Evolutionary conservation across 2,888 invertebrate species (phyloP), one percentile per base, ranked within the genome.

Genomic region (Dinocampus coccinellae): DNA sequence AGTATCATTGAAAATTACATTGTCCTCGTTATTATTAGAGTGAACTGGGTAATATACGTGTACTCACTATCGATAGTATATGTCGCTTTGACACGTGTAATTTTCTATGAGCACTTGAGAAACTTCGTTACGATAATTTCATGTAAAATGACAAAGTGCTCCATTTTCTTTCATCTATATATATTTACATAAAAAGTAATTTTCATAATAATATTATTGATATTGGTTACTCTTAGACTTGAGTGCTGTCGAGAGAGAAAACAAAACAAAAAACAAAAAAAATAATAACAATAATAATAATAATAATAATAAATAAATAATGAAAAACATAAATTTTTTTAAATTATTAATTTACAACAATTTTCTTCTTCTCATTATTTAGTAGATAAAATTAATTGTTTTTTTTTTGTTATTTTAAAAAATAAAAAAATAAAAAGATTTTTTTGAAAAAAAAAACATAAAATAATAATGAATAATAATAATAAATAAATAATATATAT

Each of bases 61-160:
- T 36, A 36, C 11, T 13, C n/a, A 13, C 24, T 26, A 26, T 26
- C 55, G 55, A 55, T 55, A n/a, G 26, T 13, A 26, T 24, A n/a
- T n/a, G n/a, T 11, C 26, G 22, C 26, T 26, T 55, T 55, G 55
- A 26, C 55, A 24, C 13, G 55, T 26, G 55, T 26, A 55, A 24
- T 26, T 2, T 6, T 26, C 55, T n/a, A 26, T 26, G 55, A 55
- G 55, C 13, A 26, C 55, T 24, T 10, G n/a, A 11, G 24, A 26
- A 55, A 55, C 55, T 55, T 55, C 10, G 55, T 55, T 55, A 55
- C 11, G 26, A 26, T 55, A 26, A 55, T 55, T 55, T 55, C 55
- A 47, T 47, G 47, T 7, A n/a, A n/a, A n/a, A 47, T 47, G 47
- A 47, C 47, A 47, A 47, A 47, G 47, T 16, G 47, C 20, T 47